Evolutionary conservation across 2,888 invertebrate species (phyloP), one percentile per base, ranked within the genome.

Genomic region (Crioceris asparagi): DNA sequence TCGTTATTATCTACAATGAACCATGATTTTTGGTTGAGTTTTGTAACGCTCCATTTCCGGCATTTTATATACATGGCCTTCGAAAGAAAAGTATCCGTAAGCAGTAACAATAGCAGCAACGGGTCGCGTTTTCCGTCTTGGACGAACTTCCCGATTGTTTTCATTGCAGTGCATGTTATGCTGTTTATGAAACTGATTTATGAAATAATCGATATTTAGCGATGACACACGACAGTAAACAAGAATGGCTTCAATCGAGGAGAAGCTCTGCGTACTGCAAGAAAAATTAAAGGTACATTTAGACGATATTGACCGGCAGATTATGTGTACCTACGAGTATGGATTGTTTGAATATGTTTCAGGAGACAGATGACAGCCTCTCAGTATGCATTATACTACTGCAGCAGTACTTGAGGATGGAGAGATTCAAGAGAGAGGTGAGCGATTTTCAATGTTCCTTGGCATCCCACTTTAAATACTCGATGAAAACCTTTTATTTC

Each of bases 161-260:
- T 27, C 15, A 4, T 3, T 15, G 27, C 14, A 14, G 12, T 27
- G 27, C 27, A 27, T 27, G 27, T 27, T 15, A 15, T 14, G 27
- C 7, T 7, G 26, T 12, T 27, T 27, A 27, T 27, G 27, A 27
- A 27, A 27, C 27, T 27, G 27, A 27, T 4, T 25, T 25, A 25
- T 25, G 26, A 12, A 12, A 25, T 21, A 21, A 21, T 25, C 26
- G 26, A 25, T 25, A 25, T 25, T 11, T n/a, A 31, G 19, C 41
- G 51, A 54, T 52, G 56, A 55, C 54, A 57, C 53, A 54, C 55
- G 55, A 56, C 57, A 55, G 49, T 49, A 47, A 48, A 46, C 48
- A 50, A 51, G 47, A 48, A 55, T 55, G 53, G 50, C 53, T 49
- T 46, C 52, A 32, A 46, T 56, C 26, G 52, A 57, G 45, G 53